A percentile compares a stretch with the other conserved stretches of the same genome.
phyloP scores from a whole-genome alignment of 2,113 vertebrate species.

The Chunga burmeisteri region DNA sequence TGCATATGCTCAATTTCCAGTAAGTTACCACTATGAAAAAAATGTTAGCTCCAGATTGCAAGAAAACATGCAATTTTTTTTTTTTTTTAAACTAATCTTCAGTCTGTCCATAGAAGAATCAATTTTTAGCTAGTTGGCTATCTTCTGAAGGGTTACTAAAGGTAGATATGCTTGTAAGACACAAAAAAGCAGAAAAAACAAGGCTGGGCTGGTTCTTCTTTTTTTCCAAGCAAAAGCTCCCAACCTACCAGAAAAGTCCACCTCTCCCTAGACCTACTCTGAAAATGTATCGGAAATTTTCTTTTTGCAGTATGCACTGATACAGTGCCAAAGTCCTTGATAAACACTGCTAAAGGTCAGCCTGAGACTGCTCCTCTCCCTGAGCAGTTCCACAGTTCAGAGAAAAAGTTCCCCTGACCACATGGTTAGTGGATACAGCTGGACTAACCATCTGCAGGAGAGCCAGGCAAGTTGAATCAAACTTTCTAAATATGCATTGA shows the following conservation, averaged over 20 bases:
- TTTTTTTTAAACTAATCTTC: neutral
- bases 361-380: neutral
- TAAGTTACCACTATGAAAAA: neutral
- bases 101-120: neutral
- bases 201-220: fast-evolving
- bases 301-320: neutral
- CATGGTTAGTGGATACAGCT: neutral
- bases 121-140: neutral
- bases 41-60: neutral
- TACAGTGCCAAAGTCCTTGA: neutral
- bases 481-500: neutral
- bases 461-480: neutral
- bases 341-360: neutral
- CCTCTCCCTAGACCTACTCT: neutral
- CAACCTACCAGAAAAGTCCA: neutral
- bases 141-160: neutral
- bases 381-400: neutral
- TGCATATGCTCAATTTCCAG: neutral
- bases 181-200: neutral
- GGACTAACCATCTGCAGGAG: neutral
- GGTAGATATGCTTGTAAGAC: neutral
- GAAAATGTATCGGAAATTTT: neutral
- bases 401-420: neutral
- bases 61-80: neutral
- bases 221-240: neutral